Base-by-base conservation (phyloP, 2,113 vertebrate genomes). In the Cariama cristata region DNA sequence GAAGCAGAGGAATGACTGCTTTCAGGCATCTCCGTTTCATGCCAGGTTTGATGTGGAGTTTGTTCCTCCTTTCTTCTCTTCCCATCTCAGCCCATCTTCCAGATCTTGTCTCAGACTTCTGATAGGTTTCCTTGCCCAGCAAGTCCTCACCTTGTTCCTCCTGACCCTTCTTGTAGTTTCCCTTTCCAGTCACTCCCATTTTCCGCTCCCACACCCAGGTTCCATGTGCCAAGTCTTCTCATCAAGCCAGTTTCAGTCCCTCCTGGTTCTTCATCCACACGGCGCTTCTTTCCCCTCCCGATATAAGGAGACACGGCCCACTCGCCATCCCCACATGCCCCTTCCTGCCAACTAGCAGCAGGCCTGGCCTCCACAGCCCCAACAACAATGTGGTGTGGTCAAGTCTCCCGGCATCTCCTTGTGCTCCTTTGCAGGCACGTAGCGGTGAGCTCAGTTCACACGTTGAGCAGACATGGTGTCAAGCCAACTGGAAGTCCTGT, bases 401-500 rank as follows among this genome's bases (percentile, higher is more conserved):
- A 55, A 23, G 52, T 32, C 44, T 90, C 27, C 62, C 75, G 53
- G 17, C 74, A 58, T 22, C 90, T 86, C 62, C 84, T n/a, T 62
- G 77, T 66, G 81, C 66, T 82, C 67, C 81, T 88, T 69, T 42
- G 62, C 69, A 83, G 93, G 85, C 90, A 68, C 0, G 2, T 22
- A 68, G 87, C 7, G 16, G 56, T 53, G 69, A 91, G 77, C 69
- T 69, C 74, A n/a, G 49, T 53, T 85, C 90, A 73, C 66, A 66
- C 45, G 1, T 82, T 28, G 88, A 92, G 87, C 81, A 93, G 93
- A 76, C 95, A 28, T 38, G 74, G 85, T 97, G 95, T 79, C 90
- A 91, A 86, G 85, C 92, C 97, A 94, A 97, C 93, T 97, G 85
- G 77, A 93, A 82, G 95, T 79, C 81, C 92, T 96, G 90, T 82